Evolutionary conservation across 2,888 invertebrate species (phyloP).

Genomic region (Idaea biselata): DNA sequence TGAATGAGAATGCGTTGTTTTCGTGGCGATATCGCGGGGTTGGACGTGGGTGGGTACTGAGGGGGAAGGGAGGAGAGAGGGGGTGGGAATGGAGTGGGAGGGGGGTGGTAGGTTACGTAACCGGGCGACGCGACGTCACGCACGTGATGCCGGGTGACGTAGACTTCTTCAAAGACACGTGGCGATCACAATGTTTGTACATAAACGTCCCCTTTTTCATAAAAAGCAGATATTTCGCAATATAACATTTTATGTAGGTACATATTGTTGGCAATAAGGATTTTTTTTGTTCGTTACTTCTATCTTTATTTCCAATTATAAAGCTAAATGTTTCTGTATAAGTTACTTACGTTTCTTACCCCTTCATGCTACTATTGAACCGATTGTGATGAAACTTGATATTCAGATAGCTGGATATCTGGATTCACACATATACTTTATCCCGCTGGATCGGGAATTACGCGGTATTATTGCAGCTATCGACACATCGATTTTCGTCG

Average conservation of each 20-base stretch:
- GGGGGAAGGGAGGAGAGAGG: conserved; percentile 16
- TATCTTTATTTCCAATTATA: too few relatives aligned
- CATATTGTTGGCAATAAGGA: too few relatives aligned
- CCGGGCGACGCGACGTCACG: conserved; percentile 24
- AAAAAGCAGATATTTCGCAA: background rate
- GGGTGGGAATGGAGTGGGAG: conserved; percentile 15
- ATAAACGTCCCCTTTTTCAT: conserved; percentile 10
- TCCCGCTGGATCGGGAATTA: too few relatives aligned
- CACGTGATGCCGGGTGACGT: conserved; percentile 22
- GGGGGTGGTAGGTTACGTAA: conserved; percentile 15
- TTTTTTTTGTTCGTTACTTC: too few relatives aligned
- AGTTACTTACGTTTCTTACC: too few relatives aligned
- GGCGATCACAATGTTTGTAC: conserved; percentile 28
- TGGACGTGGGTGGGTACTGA: conserved; percentile 8
- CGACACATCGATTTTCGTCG: too few relatives aligned
- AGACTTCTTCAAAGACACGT: conserved; percentile 27
- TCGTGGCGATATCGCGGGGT: conserved; percentile 24
- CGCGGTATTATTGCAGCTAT: too few relatives aligned
- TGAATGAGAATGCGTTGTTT: conserved; percentile 47
- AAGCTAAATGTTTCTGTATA: too few relatives aligned
- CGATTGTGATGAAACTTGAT: too few relatives aligned
- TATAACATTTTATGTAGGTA: background rate
- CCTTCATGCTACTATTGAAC: too few relatives aligned
- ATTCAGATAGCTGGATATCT: too few relatives aligned
- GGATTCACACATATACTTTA: too few relatives aligned